These are phyloP conservation scores for Apamea epomidion DNA, from an alignment of 2,888 invertebrate species.

Conservation along the genomic window DNA sequence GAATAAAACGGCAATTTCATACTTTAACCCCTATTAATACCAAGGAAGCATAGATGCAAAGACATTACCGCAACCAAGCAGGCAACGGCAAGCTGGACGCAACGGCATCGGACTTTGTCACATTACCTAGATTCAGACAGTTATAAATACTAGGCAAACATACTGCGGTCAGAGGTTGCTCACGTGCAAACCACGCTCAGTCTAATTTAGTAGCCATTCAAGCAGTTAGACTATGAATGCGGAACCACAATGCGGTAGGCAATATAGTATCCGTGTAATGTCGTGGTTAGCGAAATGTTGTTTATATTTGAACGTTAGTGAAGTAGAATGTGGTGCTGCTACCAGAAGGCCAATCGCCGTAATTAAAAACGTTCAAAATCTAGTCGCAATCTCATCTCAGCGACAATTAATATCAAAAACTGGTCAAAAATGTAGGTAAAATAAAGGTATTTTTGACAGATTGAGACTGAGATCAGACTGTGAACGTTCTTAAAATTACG, in stretches of 20 bases:
- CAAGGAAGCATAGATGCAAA: constrained; percentile 13
- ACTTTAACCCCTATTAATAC: too few species aligned
- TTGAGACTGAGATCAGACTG: too few species aligned
- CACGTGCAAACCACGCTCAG: constrained; percentile 7
- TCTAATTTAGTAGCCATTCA: constrained; percentile 44
- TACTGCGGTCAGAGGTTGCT: constrained; percentile 29
- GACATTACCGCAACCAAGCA: constrained; percentile 15
- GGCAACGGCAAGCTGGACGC: constrained; percentile 16
- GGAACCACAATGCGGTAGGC: constrained; percentile 16
- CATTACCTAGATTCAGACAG: constrained; percentile 24
- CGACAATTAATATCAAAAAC: too few species aligned
- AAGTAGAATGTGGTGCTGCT: neutral
- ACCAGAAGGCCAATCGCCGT: too few species aligned
- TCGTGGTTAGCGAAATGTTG: neutral
- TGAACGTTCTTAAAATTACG: too few species aligned
- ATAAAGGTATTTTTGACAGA: too few species aligned
- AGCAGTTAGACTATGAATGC: constrained; percentile 22
- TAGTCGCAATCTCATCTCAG: too few species aligned
- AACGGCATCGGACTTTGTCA: constrained; percentile 32
- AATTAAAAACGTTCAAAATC: too few species aligned
- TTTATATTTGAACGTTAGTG: constrained; percentile 15
- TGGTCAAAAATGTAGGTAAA: too few species aligned
- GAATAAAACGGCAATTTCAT: too few species aligned
- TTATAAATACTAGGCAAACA: constrained; percentile 34
- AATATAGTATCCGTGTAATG: constrained; percentile 12